Evolutionary conservation across 2,797 vertebrate genomes (phyloP), one percentile per base, ranked within the genome.

Genomic region (Premnoplex brunnescens): DNA sequence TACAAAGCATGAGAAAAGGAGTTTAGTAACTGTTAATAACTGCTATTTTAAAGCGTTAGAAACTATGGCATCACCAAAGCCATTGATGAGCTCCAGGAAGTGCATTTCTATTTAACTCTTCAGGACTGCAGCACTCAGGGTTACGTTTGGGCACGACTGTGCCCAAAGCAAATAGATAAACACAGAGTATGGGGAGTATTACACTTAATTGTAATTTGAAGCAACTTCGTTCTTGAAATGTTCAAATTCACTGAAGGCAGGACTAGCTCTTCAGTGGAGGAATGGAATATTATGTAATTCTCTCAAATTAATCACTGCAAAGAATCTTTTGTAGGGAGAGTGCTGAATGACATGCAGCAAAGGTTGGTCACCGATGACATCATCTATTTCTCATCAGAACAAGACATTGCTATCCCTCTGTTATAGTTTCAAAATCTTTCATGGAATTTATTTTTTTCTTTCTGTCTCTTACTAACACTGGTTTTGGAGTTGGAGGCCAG

Each of bases 351-450:
- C 14, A 22, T 67, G 9, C 23, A 64, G 13, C 34, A 59, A 22
- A 24, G 20, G 55, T 10, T 63, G 9, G 11, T 77, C 32, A 27
- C 30, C 7, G 18, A 30, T 1, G 0, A 48, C 1, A 1, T 54
- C 41, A 48, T 41, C 59, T 16, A 22, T 56, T 54, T 54, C 17
- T 32, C 30, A 83, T 34, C 27, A 52, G 52, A 34, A 63, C 12
- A 95, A 86, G 2, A 3, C 24, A 36, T 39, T 73, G 39, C 11
- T 3, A 4, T 37, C 10, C 8, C 8, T 82, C 46, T 48, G 46
- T 48, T 24, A 48, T 14, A 48, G 23, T 48, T 48, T 14, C 46
- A 48, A 48, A 48, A 24, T 48, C 46, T 48, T 48, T 48, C 22
- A 48, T 12, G 46, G 44, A 46, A 22, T 46, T 46, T 46, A 20